Evolutionary conservation across 2,113 vertebrate species (phyloP).

Genomic region (Caranx ignobilis): DNA sequence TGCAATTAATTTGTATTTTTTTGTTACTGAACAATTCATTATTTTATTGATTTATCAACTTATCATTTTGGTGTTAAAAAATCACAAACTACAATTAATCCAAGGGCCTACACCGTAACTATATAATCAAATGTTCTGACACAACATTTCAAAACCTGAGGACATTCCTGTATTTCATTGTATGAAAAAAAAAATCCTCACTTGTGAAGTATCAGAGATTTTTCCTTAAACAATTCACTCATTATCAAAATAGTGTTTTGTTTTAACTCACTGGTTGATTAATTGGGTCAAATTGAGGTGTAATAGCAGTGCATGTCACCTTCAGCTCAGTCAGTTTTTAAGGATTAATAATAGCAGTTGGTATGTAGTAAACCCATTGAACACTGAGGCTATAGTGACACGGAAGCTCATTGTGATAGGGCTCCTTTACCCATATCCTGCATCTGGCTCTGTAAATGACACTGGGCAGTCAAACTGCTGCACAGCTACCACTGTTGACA

Average conservation of each 20-base stretch:
- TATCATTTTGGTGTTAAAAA: neutral
- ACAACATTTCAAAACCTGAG: neutral
- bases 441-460: slow-evolving; percentile 49
- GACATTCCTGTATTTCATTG: neutral
- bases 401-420: neutral
- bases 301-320: neutral
- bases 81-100: neutral
- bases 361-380: neutral
- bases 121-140: neutral
- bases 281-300: neutral
- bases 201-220: neutral
- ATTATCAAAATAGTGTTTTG: neutral
- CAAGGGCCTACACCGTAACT: neutral
- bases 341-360: neutral
- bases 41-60: neutral
- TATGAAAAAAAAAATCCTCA: neutral
- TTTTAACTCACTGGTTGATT: neutral
- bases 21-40: neutral
- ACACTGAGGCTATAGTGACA: slow-evolving; percentile 8
- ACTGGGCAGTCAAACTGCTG: slow-evolving; percentile 15
- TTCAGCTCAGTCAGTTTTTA: neutral
- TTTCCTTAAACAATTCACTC: neutral
- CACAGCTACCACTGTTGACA: slow-evolving; percentile 38
- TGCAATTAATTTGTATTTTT: neutral
- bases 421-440: neutral